Evolutionary conservation across 92 coral and sea anemone species (phyloP).

Genomic region (Porites divaricata): DNA sequence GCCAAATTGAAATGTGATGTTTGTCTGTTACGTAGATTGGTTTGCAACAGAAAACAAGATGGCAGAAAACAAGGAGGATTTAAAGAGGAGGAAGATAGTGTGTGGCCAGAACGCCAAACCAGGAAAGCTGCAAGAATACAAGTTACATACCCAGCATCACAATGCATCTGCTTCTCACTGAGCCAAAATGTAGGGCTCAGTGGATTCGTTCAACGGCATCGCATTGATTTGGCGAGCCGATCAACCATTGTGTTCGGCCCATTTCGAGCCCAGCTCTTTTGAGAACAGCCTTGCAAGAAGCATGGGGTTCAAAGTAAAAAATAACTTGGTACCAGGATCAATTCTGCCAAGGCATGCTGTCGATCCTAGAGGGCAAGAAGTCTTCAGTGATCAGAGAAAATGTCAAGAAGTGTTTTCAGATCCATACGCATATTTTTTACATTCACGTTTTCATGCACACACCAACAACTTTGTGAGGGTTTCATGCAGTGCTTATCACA

Average conservation of each 20-base stretch:
- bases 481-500: too few relatives aligned
- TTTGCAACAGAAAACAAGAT: background rate
- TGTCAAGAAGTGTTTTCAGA: too few relatives aligned
- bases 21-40: background rate
- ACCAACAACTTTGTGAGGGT: too few relatives aligned
- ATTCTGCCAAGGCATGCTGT: constrained; percentile 32
- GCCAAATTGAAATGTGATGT: too few relatives aligned
- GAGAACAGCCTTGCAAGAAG: constrained; percentile 9
- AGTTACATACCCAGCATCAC: constrained; percentile 22
- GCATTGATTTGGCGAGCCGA: constrained; percentile 51
- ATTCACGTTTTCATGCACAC: too few relatives aligned
- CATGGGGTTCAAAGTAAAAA: background rate
- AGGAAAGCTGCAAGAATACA: too few relatives aligned
- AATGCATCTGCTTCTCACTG: constrained; percentile 49
- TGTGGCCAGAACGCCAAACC: too few relatives aligned
- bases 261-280: constrained; percentile 34
- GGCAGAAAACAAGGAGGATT: too few relatives aligned
- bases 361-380: too few relatives aligned
- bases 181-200: constrained; percentile 11
- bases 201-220: constrained; percentile 55
- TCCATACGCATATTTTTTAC: too few relatives aligned
- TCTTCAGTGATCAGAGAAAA: too few relatives aligned
- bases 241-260: constrained; percentile 23
- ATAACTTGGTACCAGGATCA: constrained; percentile 9
- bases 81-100: too few relatives aligned